Percentiles rank a stretch among this genome's conserved stretches.
These are phyloP conservation scores for Tragelaphus eurycerus DNA, from an alignment of 2,797 vertebrate species.

Conservation along the genomic window DNA sequence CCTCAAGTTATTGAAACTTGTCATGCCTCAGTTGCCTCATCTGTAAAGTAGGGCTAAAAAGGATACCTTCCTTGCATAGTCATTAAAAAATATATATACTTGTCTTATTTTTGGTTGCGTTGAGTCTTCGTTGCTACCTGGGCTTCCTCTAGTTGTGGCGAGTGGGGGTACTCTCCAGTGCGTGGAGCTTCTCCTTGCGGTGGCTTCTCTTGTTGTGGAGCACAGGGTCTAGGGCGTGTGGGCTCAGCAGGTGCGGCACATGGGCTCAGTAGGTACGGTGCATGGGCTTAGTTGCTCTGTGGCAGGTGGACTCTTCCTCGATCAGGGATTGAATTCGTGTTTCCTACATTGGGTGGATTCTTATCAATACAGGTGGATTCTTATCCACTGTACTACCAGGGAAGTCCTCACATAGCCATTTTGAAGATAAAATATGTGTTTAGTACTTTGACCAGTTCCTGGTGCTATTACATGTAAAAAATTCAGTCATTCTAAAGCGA, in stretches of 20 bases:
- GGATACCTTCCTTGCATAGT: not conserved
- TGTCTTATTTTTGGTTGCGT: not conserved
- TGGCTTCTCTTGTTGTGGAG: not conserved
- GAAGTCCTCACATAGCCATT: not conserved
- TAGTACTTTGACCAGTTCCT: not conserved
- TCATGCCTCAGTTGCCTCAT: not conserved
- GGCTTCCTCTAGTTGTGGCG: not conserved
- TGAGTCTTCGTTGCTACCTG: not conserved
- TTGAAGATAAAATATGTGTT: not conserved
- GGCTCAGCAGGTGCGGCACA: no score
- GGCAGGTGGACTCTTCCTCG: not conserved
- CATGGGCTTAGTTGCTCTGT: not conserved
- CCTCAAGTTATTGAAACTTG: not conserved
- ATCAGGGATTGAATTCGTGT: not conserved
- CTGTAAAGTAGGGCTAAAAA: not conserved
- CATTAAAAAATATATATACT: not conserved
- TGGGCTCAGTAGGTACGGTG: fast-evolving
- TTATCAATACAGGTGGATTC: not conserved
- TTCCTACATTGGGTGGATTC: not conserved
- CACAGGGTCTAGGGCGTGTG: not conserved
- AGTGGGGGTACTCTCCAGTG: not conserved
- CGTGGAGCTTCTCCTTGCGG: fast-evolving
- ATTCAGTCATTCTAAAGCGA: not conserved
- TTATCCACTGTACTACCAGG: not conserved
- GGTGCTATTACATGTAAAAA: not conserved